Conservation (phyloP, 2,113 vertebrate species). For the Pseudolaguvia tuberculata region DNA sequence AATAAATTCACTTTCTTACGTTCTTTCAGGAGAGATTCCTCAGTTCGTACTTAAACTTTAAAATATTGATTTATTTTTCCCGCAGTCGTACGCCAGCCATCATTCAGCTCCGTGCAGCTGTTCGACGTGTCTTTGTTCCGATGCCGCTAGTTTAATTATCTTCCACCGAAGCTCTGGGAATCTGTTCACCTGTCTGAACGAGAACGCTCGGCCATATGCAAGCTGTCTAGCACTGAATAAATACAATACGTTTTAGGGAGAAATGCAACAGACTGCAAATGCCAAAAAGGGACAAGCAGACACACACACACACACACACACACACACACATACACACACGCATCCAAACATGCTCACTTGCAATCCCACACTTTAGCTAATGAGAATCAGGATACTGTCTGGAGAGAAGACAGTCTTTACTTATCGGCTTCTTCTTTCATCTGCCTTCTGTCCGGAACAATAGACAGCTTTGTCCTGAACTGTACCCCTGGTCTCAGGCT, state of each 20-base stretch:
- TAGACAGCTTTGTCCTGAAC: conserved; percentile 20
- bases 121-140: conserved; percentile 24
- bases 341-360: neutral
- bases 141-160: conserved; percentile 36
- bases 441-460: conserved; percentile 16
- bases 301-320: neutral
- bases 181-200: conserved; percentile 34
- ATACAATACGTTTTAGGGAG: conserved; percentile 12
- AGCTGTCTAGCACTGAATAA: conserved; percentile 39
- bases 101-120: neutral
- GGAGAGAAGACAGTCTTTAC: conserved; percentile 9
- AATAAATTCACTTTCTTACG: too few relatives aligned
- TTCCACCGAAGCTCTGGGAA: conserved; percentile 26
- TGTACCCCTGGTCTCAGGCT: conserved; percentile 8
- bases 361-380: neutral
- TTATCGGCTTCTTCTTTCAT: conserved; percentile 15
- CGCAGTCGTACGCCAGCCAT: neutral
- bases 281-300: conserved; percentile 8
- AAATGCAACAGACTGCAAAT: conserved; percentile 15
- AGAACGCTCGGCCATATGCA: conserved; percentile 45
- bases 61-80: neutral
- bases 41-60: too few relatives aligned
- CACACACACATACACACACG: conserved; percentile 4
- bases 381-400: conserved; percentile 21
- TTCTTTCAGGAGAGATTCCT: too few relatives aligned